Evolutionary conservation across 2,888 invertebrate species (phyloP).

Genomic region (Myopa testacea): DNA sequence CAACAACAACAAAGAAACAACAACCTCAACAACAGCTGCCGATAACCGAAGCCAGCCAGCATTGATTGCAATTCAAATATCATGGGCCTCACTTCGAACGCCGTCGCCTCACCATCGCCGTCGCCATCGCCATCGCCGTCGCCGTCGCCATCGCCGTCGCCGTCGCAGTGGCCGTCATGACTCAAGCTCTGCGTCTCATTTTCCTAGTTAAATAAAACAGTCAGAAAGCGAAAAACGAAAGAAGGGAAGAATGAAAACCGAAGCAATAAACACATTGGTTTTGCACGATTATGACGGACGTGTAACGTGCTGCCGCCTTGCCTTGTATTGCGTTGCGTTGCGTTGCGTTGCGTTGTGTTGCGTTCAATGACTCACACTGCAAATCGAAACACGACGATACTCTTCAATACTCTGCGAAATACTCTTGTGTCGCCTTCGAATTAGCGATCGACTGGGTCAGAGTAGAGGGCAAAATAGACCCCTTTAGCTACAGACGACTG

Average conservation of each 20-base stretch:
- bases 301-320: not conserved
- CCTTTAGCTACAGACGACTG: not conserved
- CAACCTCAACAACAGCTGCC: not conserved
- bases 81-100: not conserved
- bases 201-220: not conserved
- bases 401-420: not conserved
- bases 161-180: not conserved
- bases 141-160: not conserved
- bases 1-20: not conserved
- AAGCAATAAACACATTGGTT: not conserved
- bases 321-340: not conserved
- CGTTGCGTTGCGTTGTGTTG: not conserved
- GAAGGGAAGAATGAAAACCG: not conserved
- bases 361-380: slow-evolving; percentile 17
- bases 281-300: slow-evolving; percentile 1
- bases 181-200: not conserved
- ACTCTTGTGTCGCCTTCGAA: too few relatives aligned
- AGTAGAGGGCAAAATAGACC: not conserved
- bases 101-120: not conserved
- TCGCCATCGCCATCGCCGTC: not conserved
- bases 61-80: slow-evolving; percentile 16
- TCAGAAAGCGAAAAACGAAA: not conserved
- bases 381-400: not conserved
- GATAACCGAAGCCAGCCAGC: not conserved
- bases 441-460: not conserved